Conservation (phyloP, 2,797 vertebrate genomes). For the Enteromius fasciolatus region DNA sequence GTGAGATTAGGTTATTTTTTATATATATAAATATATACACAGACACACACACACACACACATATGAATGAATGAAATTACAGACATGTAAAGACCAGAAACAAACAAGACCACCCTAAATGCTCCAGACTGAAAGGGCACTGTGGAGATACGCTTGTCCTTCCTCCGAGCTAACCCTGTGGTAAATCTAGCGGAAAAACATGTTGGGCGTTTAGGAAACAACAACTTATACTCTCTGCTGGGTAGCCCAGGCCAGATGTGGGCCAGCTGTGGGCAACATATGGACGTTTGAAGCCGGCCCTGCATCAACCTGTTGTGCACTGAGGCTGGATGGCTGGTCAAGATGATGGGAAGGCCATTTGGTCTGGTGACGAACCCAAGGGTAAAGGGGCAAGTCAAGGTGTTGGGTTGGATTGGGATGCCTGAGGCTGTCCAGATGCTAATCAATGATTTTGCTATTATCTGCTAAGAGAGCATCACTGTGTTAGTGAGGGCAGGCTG, state of each 20-base stretch:
- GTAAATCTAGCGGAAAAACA: conserved; percentile 48
- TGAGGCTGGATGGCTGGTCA: conserved; percentile 42
- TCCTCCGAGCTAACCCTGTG: conserved; percentile 18
- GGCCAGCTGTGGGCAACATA: conserved; percentile 76
- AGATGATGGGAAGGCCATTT: conserved; percentile 28
- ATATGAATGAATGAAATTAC: background rate
- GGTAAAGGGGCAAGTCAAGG: conserved; percentile 55
- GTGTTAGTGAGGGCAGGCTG: background rate
- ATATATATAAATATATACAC: too few relatives aligned
- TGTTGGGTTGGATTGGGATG: background rate
- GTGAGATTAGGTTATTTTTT: too few relatives aligned
- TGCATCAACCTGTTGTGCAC: conserved; percentile 86
- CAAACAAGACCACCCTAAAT: background rate
- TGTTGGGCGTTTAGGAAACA: conserved; percentile 44
- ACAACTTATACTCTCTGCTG: conserved; percentile 69
- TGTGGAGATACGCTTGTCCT: conserved; percentile 11
- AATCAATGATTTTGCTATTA: conserved; percentile 8
- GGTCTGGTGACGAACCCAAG: conserved; percentile 56
- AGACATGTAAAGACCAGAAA: conserved; percentile 6
- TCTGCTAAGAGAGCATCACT: background rate
- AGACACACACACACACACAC: too few relatives aligned
- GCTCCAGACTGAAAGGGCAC: background rate
- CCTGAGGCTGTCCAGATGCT: conserved; percentile 17
- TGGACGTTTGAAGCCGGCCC: conserved; percentile 75
- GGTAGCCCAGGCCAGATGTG: conserved; percentile 55